phyloP scores from a whole-genome alignment of 64 coral and sea anemone genomes.

The Astreopora myriophthalma region DNA sequence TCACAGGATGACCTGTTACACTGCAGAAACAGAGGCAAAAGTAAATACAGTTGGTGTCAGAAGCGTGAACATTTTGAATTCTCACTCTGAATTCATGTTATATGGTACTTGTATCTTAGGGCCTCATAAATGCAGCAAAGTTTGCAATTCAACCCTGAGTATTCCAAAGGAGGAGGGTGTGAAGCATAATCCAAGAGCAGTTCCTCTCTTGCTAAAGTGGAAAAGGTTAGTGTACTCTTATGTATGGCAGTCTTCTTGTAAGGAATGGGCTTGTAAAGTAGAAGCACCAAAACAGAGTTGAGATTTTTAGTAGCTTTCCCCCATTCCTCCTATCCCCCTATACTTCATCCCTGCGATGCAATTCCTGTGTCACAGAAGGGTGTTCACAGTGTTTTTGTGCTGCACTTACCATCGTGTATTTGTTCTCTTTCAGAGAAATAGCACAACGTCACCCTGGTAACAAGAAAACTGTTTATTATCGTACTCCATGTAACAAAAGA shows the following conservation, averaged over 20 bases:
- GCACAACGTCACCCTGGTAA: constrained; percentile 46
- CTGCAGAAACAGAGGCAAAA: background rate
- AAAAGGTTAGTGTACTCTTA: constrained; percentile 48
- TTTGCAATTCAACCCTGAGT: constrained; percentile 15
- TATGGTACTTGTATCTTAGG: background rate
- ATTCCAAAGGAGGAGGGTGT: constrained; percentile 1
- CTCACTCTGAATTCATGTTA: background rate
- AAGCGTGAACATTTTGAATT: no score
- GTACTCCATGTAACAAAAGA: constrained; percentile 73
- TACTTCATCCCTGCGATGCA: no score
- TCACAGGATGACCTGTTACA: background rate
- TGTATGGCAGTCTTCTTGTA: background rate
- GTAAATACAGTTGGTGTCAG: background rate
- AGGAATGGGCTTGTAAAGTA: no score
- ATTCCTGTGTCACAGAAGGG: no score
- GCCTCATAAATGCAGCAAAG: constrained; percentile 57
- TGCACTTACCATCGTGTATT: background rate
- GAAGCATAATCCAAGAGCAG: constrained; percentile 53
- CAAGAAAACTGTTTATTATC: constrained; percentile 77
- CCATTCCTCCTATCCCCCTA: no score
- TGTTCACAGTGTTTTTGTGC: no score
- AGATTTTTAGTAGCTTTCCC: no score
- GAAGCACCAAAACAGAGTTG: no score
- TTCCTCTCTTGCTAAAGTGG: constrained; percentile 71
- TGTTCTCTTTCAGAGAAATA: constrained; percentile 43